Base-by-base conservation (phyloP, 2,113 vertebrate species). In the Strix uralensis region DNA sequence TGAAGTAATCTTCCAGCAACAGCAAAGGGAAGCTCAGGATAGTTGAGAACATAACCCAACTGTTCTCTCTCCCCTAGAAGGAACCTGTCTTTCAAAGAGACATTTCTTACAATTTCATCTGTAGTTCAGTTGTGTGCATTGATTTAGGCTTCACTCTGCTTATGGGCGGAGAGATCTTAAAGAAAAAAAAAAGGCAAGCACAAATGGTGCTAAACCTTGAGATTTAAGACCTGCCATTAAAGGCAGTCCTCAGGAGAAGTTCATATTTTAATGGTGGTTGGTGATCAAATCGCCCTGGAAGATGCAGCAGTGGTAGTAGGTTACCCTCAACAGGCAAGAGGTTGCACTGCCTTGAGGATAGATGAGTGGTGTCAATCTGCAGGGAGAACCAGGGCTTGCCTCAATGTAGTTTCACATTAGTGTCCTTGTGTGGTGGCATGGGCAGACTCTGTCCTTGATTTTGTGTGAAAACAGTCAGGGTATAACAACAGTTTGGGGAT, bases 221-320 rank as follows among this genome's bases (percentile, higher is more conserved):
- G 61, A 40, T 69, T 65, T 69, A 36, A 58, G 73, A 23, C 26
- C 15, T 83, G 11, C 36, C 20, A 10, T 21, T 52, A 42, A 55
- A 78, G 38, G 54, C n/a, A 87, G 52, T 14, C 19, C 47, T 71
- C 38, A 27, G 69, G 46, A 86, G 85, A 62, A 49, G 49, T 51
- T 73, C 7, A 1, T 58, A 1, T 14, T 13, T 34, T 72, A 38
- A 15, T 0, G 1, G 63, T 44, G 67, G 34, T 1, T 61, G 36
- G n/a, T 80, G 78, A 22, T 38, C 27, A 40, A 21, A 15, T 34
- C 62, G 20, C 57, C 63, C 55, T 72, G 54, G 65, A 63, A 16
- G 23, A 15, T 38, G 65, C 32, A 32, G 2, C 15, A 3, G 51
- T 8, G 52, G n/a, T 38, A 47, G 47, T 15, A 7, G 54, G 30